Evolutionary conservation across 37 sponge, comb jelly and placozoan species (phyloP).

Genomic region (Cliona cf. orientalis): DNA sequence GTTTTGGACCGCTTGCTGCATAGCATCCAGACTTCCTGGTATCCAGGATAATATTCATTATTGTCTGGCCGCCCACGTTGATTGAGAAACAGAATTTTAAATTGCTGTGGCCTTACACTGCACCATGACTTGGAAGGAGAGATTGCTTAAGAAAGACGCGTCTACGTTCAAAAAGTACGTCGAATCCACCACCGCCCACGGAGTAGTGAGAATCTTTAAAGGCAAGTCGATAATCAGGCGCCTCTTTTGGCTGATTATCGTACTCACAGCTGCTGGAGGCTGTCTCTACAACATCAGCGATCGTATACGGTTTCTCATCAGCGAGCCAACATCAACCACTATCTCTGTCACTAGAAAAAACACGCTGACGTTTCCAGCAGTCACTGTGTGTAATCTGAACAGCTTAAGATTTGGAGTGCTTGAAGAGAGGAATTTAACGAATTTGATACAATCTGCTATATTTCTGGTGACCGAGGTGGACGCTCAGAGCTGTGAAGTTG

Average conservation of each 20-base stretch:
- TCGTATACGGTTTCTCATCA: conserved; percentile 7
- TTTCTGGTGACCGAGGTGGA: conserved; percentile 20
- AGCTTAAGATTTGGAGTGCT: background rate
- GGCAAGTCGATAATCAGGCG: conserved; percentile 41
- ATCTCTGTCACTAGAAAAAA: background rate
- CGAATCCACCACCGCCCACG: conserved; percentile 39
- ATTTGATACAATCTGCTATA: too few relatives aligned
- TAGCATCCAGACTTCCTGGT: too few relatives aligned
- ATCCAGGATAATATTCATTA: too few relatives aligned
- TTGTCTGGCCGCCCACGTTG: too few relatives aligned
- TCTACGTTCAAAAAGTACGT: conserved; percentile 29
- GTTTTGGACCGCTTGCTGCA: too few relatives aligned
- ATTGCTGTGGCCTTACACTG: too few relatives aligned
- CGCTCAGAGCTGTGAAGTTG: background rate
- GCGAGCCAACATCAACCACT: conserved; percentile 33
- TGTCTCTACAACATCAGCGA: conserved; percentile 38
- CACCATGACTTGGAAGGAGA: background rate
- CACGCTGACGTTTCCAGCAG: conserved; percentile 20
- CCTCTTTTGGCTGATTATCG: conserved; percentile 48
- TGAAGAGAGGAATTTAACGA: too few relatives aligned
- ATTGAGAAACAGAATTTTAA: too few relatives aligned
- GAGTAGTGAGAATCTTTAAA: conserved; percentile 27
- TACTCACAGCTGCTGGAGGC: conserved; percentile 16
- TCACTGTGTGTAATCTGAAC: conserved; percentile 46
- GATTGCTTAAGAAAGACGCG: background rate